These are phyloP conservation scores for Zaprionus nigranus DNA, from an alignment of 1,140 invertebrate genomes.

Conservation along the genomic window DNA sequence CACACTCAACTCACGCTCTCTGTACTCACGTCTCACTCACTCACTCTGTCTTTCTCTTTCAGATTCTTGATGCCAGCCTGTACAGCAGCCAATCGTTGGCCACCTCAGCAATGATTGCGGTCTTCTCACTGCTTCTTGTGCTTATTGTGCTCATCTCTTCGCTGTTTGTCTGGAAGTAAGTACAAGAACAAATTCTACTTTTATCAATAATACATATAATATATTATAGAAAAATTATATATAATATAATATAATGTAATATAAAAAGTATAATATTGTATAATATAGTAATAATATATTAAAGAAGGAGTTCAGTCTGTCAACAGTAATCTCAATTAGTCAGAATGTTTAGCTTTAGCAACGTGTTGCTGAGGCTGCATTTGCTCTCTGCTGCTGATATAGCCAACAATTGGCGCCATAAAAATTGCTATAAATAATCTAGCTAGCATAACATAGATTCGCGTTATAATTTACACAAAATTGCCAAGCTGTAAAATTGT, in stretches of 20 bases:
- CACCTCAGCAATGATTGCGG: conserved; percentile 91
- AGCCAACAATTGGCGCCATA: not conserved
- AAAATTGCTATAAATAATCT: conserved; percentile 22
- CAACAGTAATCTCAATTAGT: not conserved
- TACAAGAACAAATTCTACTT: conserved; percentile 62
- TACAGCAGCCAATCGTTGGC: conserved; percentile 90
- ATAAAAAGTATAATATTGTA: too few species aligned
- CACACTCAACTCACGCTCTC: conserved; percentile 35
- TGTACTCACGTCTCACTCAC: conserved; percentile 23
- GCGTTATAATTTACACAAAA: conserved; percentile 18
- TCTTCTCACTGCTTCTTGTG: conserved; percentile 89
- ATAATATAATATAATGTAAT: too few species aligned
- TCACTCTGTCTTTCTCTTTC: conserved; percentile 85
- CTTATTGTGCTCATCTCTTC: conserved; percentile 90
- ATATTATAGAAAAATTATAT: too few species aligned
- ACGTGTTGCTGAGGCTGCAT: not conserved
- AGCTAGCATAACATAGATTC: conserved; percentile 1
- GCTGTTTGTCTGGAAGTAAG: conserved; percentile 93
- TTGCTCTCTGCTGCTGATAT: too few species aligned
- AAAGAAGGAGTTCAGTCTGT: too few species aligned
- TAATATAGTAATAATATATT: too few species aligned
- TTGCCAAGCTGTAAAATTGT: conserved; percentile 44
- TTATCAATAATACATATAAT: too few species aligned
- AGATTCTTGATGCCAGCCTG: conserved; percentile 92
- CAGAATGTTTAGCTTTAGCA: not conserved